Evolutionary conservation across 2,113 vertebrate species (phyloP).

Genomic region (Prionailurus bengalensis): DNA sequence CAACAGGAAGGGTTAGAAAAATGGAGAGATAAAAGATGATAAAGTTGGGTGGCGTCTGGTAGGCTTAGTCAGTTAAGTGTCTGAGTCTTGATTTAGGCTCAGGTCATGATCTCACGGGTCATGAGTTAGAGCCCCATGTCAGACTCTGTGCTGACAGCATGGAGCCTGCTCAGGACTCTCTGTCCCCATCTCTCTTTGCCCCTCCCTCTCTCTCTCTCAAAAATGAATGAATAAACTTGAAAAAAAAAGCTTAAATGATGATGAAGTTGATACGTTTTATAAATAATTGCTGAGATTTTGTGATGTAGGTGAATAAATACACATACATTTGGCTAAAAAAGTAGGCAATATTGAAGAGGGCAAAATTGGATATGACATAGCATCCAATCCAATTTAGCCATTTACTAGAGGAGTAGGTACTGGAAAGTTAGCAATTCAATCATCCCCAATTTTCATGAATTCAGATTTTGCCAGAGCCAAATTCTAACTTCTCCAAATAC

Average conservation of each 20-base stretch:
- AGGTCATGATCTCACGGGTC: too few relatives aligned
- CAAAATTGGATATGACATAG: neutral
- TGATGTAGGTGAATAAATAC: neutral
- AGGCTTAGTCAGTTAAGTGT: too few relatives aligned
- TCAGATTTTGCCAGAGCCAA: neutral
- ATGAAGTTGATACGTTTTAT: neutral
- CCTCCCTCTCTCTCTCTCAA: too few relatives aligned
- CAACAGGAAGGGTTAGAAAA: neutral
- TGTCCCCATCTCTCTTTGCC: too few relatives aligned
- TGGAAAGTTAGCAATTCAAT: neutral
- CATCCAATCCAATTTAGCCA: neutral
- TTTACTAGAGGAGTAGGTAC: neutral
- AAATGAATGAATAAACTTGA: too few relatives aligned
- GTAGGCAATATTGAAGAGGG: neutral
- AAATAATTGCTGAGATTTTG: neutral
- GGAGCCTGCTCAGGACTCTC: too few relatives aligned
- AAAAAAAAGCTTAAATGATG: neutral
- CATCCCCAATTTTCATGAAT: neutral
- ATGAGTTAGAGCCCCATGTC: too few relatives aligned
- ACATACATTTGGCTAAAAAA: neutral
- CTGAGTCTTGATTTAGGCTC: too few relatives aligned
- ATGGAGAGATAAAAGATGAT: neutral
- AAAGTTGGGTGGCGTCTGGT: neutral
- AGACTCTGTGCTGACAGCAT: too few relatives aligned
- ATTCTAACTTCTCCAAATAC: neutral